Base-by-base conservation (phyloP, 1,140 invertebrate species). In the Lepidostoma basale region DNA sequence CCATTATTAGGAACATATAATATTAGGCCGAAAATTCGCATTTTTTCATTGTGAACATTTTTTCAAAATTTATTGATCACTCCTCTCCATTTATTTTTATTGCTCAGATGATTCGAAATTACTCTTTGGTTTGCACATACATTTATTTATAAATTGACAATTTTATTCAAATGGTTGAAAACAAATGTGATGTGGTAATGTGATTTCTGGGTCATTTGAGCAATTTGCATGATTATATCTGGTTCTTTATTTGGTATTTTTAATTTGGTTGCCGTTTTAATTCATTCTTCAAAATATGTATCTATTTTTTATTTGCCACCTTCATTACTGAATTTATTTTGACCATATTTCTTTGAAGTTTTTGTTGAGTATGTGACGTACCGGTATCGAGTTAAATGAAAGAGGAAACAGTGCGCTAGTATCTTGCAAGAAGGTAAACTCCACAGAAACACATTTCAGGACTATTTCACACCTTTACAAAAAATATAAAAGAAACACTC, bases 1-100 rank as follows among this genome's bases (percentile, higher is more conserved):
- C n/a, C n/a, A n/a, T n/a, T n/a, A n/a, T n/a, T n/a, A n/a, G n/a
- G n/a, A n/a, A n/a, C n/a, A 56, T 56, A 28, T n/a, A 28, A 56
- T 56, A 26, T n/a, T 54, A 65, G 28, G 18, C 28, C 54, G 64
- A 67, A 67, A 67, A 67, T 67, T 67, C 64, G 64, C 64, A 67
- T 67, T 67, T 67, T 58, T 67, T 65, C 49, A 63, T 63, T 49
- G 26, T 47, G 42, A 49, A 62, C 47, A 59, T 18, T 2, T 25
- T 30, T 14, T 23, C n/a, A 40, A 40, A 59, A 40, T 26, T 59
- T 59, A 59, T 25, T 39, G 18, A 20, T 54, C 49, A 54, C 49
- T 28, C 49, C 49, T 47, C 10, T 54, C 49, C 49, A 54, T 14
- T 54, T 5, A 30, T 33, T 54, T 54, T 28, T 30, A 6, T 33